Percentiles rank a stretch among this genome's conserved stretches.
Evolutionary conservation across 2,113 vertebrate species (phyloP).

Genomic region (Pachycephala philippinensis): DNA sequence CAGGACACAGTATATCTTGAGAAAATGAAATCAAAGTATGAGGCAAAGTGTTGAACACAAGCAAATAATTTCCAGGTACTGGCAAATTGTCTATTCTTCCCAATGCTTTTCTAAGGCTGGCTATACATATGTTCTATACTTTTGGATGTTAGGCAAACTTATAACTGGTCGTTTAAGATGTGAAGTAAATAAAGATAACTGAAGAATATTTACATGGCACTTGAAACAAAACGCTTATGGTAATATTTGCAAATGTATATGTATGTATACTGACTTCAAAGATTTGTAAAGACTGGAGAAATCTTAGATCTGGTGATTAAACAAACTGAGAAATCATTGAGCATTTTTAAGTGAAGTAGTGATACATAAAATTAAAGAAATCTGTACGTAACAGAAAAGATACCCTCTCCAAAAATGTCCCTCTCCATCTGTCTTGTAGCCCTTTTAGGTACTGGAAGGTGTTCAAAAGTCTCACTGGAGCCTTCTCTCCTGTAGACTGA

Average conservation of each 20-base stretch:
- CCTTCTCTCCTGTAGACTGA: not conserved
- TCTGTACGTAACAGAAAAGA: not conserved
- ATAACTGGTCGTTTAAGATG: not conserved
- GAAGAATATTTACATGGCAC: not conserved
- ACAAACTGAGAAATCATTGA: not conserved
- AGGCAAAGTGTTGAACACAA: not conserved
- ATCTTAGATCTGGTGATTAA: not conserved
- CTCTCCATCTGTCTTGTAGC: not conserved
- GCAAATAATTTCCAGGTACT: not conserved
- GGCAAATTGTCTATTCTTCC: not conserved
- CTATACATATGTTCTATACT: not conserved
- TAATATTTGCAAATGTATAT: not conserved
- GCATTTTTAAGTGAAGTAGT: not conserved
- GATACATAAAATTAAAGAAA: not conserved
- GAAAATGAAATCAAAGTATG: constrained; percentile 48
- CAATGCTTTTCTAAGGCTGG: not conserved
- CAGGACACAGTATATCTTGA: constrained; percentile 35
- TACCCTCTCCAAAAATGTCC: not conserved
- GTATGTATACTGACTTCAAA: not conserved
- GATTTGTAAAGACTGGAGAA: not conserved
- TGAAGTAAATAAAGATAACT: not conserved
- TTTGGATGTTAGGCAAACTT: not conserved
- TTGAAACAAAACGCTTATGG: not conserved
- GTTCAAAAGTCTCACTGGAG: not conserved
- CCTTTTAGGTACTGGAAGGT: not conserved